Conservation (phyloP, 92 coral and sea anemone genomes). For the Bergia sp. region DNA sequence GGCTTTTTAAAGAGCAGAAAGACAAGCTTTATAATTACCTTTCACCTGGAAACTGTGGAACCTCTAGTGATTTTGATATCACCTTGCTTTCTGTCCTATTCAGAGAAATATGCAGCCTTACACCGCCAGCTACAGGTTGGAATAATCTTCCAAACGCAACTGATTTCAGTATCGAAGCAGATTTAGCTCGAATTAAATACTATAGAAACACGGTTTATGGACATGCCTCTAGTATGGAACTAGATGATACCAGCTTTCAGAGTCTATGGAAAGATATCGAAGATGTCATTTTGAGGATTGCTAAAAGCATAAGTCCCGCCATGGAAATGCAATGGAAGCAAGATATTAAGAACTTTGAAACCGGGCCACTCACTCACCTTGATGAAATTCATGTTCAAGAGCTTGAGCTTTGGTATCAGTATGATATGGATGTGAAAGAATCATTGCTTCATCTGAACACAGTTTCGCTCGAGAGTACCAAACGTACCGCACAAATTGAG, state of each 20-base stretch:
- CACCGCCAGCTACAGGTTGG: background rate
- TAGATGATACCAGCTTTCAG: background rate
- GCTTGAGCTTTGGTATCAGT: background rate
- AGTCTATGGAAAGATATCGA: background rate
- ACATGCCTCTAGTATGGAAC: background rate
- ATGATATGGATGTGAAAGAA: background rate
- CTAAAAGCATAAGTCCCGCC: background rate
- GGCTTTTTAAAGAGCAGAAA: background rate
- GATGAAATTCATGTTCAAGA: background rate
- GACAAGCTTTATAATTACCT: background rate
- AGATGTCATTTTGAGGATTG: background rate
- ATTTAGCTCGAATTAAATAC: too few relatives aligned
- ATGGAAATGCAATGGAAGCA: background rate
- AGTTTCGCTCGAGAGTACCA: too few relatives aligned
- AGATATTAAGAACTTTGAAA: background rate
- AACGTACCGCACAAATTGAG: too few relatives aligned
- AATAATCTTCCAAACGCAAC: background rate
- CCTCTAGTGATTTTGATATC: background rate
- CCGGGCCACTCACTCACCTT: background rate
- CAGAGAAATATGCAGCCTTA: background rate
- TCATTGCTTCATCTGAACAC: background rate
- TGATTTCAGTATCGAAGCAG: too few relatives aligned
- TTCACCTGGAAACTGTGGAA: conserved; percentile 8
- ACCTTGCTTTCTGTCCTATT: background rate
- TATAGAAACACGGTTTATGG: background rate